These are phyloP conservation scores for Chorisops tibialis DNA, from an alignment of 2,888 invertebrate species.

Conservation along the genomic window DNA sequence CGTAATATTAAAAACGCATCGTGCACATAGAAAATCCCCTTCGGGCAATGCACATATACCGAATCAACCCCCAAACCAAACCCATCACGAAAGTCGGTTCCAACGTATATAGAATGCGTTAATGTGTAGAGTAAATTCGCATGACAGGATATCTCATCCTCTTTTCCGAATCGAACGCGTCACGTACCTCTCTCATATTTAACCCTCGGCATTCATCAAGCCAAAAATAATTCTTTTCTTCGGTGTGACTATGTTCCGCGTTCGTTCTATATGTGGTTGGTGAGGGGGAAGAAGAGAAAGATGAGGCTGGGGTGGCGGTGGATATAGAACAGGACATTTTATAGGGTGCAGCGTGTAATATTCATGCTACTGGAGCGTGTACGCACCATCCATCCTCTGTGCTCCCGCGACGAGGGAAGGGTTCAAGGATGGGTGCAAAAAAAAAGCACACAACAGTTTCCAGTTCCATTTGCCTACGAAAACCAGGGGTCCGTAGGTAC, in stretches of 20 bases:
- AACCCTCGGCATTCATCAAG: conserved; percentile 28
- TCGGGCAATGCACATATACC: too few species aligned
- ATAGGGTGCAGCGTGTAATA: conserved; percentile 29
- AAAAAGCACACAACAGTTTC: conserved; percentile 11
- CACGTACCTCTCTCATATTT: conserved; percentile 6
- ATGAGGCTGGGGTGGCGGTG: background rate
- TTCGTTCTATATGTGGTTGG: background rate
- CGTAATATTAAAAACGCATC: too few species aligned
- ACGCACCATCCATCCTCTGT: conserved; percentile 27
- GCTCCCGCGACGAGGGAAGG: conserved; percentile 6
- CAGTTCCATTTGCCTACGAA: conserved; percentile 10
- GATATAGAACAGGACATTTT: conserved; percentile 6
- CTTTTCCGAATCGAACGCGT: conserved; percentile 2
- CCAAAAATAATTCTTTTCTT: conserved; percentile 32
- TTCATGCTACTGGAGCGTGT: conserved; percentile 29
- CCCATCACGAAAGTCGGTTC: background rate
- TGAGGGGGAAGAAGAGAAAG: background rate
- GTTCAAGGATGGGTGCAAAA: conserved; percentile 4
- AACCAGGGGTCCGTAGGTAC: background rate
- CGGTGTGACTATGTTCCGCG: conserved; percentile 20
- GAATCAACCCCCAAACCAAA: too few species aligned
- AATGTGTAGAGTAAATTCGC: conserved; percentile 32
- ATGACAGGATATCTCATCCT: conserved; percentile 28
- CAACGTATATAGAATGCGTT: conserved; percentile 18
- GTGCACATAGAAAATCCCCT: too few species aligned